These are phyloP conservation scores for Myiotriccus ornatus DNA, from an alignment of 2,797 vertebrate genomes.

Conservation along the genomic window DNA sequence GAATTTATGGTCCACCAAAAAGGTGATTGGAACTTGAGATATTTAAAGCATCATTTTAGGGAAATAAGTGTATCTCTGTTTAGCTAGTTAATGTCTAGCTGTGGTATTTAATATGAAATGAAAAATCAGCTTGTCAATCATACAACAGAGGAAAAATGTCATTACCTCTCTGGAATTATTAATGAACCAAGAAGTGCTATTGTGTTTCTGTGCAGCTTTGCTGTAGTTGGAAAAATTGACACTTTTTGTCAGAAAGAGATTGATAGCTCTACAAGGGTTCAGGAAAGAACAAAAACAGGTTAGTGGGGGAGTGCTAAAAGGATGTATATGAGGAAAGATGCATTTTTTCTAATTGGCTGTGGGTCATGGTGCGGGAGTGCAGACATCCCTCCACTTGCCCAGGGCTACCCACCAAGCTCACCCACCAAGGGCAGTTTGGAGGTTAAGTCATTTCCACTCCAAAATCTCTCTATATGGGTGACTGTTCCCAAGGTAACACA, in stretches of 20 bases:
- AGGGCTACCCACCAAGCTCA: neutral
- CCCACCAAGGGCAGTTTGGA: neutral
- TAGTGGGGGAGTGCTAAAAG: neutral
- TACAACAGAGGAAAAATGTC: neutral
- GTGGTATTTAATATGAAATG: neutral
- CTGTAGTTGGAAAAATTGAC: neutral
- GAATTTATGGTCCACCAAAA: neutral
- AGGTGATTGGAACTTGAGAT: neutral
- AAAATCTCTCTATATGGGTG: neutral
- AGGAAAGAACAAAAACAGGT: neutral
- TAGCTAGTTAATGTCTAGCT: neutral
- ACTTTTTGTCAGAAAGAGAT: neutral
- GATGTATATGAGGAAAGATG: neutral
- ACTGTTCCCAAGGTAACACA: neutral
- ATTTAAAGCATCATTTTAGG: neutral
- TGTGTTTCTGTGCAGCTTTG: neutral
- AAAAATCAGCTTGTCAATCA: neutral
- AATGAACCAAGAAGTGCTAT: neutral
- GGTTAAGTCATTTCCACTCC: neutral
- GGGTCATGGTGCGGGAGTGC: neutral
- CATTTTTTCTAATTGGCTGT: neutral
- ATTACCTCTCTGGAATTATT: neutral
- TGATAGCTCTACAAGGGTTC: slow-evolving; percentile 1
- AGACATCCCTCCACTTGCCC: neutral
- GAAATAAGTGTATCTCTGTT: neutral